Evolutionary conservation across 2,888 invertebrate genomes (phyloP).

Genomic region (Pocota personata): DNA sequence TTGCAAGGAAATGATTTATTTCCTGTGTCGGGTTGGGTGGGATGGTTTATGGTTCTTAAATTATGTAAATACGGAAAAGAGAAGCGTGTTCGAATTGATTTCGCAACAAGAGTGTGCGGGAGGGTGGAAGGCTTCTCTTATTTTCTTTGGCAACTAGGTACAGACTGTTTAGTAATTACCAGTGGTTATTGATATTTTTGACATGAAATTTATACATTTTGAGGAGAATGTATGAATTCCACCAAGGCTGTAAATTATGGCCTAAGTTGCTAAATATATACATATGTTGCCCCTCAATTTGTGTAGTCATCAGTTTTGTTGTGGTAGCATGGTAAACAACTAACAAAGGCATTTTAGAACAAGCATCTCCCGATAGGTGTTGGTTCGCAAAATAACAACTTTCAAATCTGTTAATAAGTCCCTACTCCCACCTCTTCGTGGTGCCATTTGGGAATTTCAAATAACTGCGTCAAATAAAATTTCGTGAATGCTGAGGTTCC

Average conservation of each 20-base stretch:
- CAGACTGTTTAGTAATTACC: conserved; percentile 3
- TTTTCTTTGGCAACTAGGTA: background rate
- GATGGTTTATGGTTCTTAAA: background rate
- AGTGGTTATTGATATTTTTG: background rate
- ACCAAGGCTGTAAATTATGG: background rate
- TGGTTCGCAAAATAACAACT: too few species aligned
- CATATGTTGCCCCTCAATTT: too few species aligned
- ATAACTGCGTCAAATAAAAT: too few species aligned
- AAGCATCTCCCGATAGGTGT: too few species aligned
- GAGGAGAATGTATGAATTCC: background rate
- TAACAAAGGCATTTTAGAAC: too few species aligned
- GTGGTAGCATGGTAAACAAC: too few species aligned
- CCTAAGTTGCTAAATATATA: background rate
- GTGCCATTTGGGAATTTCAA: too few species aligned
- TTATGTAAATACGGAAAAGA: background rate
- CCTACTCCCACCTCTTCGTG: too few species aligned
- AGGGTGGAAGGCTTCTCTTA: background rate
- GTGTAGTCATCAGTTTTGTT: too few species aligned
- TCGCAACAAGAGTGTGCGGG: background rate
- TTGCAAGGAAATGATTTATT: conserved; percentile 17
- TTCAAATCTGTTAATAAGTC: too few species aligned
- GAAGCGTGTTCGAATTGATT: conserved; percentile 25
- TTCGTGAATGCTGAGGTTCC: too few species aligned
- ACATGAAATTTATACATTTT: conserved; percentile 2
- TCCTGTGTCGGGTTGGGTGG: background rate